Evolutionary conservation across 1,140 invertebrate genomes (phyloP).

Genomic region (Camponotus vicinus): DNA sequence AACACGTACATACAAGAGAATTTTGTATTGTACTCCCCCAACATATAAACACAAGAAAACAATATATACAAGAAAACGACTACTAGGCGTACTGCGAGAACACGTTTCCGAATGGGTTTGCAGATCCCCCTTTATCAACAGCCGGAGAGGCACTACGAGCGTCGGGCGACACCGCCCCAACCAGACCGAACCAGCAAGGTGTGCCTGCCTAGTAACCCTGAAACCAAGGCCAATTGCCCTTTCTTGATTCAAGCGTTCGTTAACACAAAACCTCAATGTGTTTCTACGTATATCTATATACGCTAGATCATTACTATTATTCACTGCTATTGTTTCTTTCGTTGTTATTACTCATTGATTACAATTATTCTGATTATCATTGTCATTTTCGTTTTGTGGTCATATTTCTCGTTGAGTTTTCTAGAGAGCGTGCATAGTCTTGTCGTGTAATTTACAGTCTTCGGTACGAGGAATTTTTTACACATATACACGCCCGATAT

Average conservation of each 20-base stretch:
- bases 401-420: slow-evolving; percentile 61
- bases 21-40: neutral
- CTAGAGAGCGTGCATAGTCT: slow-evolving; percentile 72
- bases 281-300: slow-evolving; percentile 82
- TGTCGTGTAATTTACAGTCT: slow-evolving; percentile 69
- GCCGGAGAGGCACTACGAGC: slow-evolving; percentile 86
- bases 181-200: slow-evolving; percentile 87
- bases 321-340: slow-evolving; percentile 53
- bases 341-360: slow-evolving; percentile 59
- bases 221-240: slow-evolving; percentile 85
- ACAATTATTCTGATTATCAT: slow-evolving; percentile 57
- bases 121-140: slow-evolving; percentile 87
- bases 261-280: slow-evolving; percentile 85
- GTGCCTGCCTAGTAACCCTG: slow-evolving; percentile 85
- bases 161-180: slow-evolving; percentile 86
- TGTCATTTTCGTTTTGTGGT: slow-evolving; percentile 62
- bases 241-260: slow-evolving; percentile 86
- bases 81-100: slow-evolving; percentile 77
- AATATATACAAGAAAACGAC: slow-evolving; percentile 52
- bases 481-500: slow-evolving; percentile 47
- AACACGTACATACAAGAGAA: slow-evolving; percentile 10
- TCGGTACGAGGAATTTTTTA: slow-evolving; percentile 54
- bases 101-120: slow-evolving; percentile 85
- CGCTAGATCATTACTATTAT: slow-evolving; percentile 78
- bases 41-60: slow-evolving; percentile 32